These are phyloP conservation scores for Drosophila atripex DNA, from an alignment of 2,888 invertebrate species.

Conservation along the genomic window DNA sequence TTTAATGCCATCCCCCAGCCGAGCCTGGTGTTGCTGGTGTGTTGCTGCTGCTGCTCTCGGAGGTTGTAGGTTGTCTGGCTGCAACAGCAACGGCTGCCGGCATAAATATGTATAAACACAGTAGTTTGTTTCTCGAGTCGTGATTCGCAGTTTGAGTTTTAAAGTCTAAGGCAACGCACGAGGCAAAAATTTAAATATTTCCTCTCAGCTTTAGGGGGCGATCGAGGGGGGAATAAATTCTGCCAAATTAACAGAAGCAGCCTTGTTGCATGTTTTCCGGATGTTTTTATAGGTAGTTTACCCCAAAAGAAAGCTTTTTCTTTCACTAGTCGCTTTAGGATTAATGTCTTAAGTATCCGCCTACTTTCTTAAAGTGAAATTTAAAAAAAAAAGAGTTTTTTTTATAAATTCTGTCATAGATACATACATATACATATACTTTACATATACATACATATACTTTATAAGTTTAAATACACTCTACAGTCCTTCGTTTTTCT, in stretches of 20 bases:
- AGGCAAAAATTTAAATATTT: slow-evolving; percentile 51
- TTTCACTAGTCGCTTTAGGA: neutral
- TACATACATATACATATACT: no score
- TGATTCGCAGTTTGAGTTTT: slow-evolving; percentile 75
- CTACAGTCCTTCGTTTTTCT: neutral
- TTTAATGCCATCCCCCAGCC: slow-evolving; percentile 30
- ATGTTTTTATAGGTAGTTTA: neutral
- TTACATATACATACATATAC: no score
- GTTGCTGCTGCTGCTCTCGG: slow-evolving; percentile 21
- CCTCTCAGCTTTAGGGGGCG: neutral
- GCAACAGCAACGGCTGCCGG: slow-evolving; percentile 53
- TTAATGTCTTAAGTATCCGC: neutral
- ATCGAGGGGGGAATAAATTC: slow-evolving; percentile 22
- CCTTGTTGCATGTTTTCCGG: slow-evolving; percentile 22
- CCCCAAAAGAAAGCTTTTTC: neutral
- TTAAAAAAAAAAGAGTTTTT: neutral
- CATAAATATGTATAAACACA: slow-evolving; percentile 74
- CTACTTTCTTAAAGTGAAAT: no score
- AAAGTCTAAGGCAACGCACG: slow-evolving; percentile 53
- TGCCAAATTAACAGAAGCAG: slow-evolving; percentile 35
- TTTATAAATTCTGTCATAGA: neutral
- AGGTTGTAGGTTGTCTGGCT: slow-evolving; percentile 38
- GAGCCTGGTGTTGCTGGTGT: slow-evolving; percentile 18
- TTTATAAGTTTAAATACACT: neutral
- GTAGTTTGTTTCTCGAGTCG: slow-evolving; percentile 71